These are phyloP conservation scores for Acleris cristana DNA, from an alignment of 2,888 invertebrate genomes.

Conservation along the genomic window DNA sequence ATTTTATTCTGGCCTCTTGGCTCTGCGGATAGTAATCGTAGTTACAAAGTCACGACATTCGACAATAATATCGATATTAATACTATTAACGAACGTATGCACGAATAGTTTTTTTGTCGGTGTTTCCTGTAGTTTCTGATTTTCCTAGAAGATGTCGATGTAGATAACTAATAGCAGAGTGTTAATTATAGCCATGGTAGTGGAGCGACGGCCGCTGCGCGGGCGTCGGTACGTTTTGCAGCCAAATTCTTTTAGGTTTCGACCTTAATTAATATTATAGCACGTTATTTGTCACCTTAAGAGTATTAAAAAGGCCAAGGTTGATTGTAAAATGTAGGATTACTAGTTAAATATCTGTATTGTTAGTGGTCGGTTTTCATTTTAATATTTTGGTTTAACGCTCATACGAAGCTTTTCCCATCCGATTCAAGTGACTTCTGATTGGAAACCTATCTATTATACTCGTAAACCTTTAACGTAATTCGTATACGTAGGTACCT, in stretches of 20 bases:
- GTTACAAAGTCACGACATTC: too few species aligned
- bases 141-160: conserved; percentile 30
- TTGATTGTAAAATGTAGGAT: background rate
- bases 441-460: too few species aligned
- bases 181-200: conserved; percentile 45
- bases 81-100: too few species aligned
- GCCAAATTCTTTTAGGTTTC: conserved; percentile 40
- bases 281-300: conserved; percentile 26
- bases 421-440: too few species aligned
- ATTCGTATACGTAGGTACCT: too few species aligned
- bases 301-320: background rate
- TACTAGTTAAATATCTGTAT: background rate
- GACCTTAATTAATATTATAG: conserved; percentile 42
- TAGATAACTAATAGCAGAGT: conserved; percentile 30
- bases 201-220: conserved; percentile 36
- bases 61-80: too few species aligned
- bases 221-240: conserved; percentile 26
- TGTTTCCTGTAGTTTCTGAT: conserved; percentile 14
- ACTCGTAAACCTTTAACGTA: too few species aligned
- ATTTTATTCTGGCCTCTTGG: too few species aligned
- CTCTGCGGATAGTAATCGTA: too few species aligned
- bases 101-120: background rate
- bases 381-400: too few species aligned
- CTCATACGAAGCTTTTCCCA: too few species aligned
- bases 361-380: too few species aligned